Evolutionary conservation across 1,140 invertebrate genomes (phyloP).

Genomic region (Megalopta genalis): DNA sequence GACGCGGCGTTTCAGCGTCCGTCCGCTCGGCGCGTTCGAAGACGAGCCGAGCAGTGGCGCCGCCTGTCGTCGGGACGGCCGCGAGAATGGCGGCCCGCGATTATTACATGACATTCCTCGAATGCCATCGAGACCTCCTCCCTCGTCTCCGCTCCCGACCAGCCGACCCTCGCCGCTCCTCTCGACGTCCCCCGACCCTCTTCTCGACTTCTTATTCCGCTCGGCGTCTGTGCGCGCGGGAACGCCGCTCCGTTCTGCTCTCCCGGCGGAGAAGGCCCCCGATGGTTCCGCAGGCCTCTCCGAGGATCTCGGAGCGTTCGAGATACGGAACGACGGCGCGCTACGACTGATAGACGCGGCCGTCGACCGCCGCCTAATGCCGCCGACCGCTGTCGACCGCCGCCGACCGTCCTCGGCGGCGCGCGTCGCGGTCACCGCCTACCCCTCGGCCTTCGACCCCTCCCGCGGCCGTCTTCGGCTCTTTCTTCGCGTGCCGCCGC

Average conservation of each 20-base stretch:
- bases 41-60: slow-evolving; percentile 73
- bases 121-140: slow-evolving; percentile 74
- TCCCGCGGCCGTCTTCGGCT: slow-evolving; percentile 15
- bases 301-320: slow-evolving; percentile 52
- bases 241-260: slow-evolving; percentile 56
- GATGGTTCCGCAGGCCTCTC: slow-evolving; percentile 38
- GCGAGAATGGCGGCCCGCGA: slow-evolving; percentile 71
- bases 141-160: slow-evolving; percentile 58
- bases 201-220: slow-evolving; percentile 22
- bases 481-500: slow-evolving; percentile 18
- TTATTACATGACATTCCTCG: slow-evolving; percentile 80
- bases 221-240: background rate
- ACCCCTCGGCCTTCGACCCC: slow-evolving; percentile 11
- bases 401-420: background rate
- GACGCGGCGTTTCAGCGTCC: too few relatives aligned
- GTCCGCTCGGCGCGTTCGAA: slow-evolving; percentile 1
- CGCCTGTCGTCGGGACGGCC: slow-evolving; percentile 67
- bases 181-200: slow-evolving; percentile 12
- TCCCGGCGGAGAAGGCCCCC: slow-evolving; percentile 46
- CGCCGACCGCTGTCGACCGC: slow-evolving; percentile 9
- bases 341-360: slow-evolving; percentile 65
- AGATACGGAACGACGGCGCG: slow-evolving; percentile 59
- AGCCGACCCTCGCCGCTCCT: slow-evolving; percentile 12
- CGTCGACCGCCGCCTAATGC: slow-evolving; percentile 14
- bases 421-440: background rate